Evolutionary conservation across 2,113 vertebrate genomes (phyloP).

Genomic region (Malurus alboscapulatus): DNA sequence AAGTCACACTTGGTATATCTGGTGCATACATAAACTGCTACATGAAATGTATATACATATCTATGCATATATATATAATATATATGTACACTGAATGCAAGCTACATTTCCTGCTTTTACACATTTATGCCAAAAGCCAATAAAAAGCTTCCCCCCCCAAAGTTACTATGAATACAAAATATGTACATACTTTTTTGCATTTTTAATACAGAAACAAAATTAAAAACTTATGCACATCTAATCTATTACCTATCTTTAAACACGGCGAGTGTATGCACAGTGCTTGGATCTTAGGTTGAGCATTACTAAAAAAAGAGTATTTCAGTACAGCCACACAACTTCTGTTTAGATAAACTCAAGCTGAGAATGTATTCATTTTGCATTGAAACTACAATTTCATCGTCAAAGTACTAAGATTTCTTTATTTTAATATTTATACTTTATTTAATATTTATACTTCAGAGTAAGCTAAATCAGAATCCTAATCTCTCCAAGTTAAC

Average conservation of each 20-base stretch:
- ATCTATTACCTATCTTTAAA: background rate
- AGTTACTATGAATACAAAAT: background rate
- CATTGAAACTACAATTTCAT: background rate
- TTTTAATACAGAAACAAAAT: background rate
- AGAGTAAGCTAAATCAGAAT: background rate
- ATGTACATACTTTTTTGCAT: background rate
- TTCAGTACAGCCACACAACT: background rate
- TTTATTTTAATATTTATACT: background rate
- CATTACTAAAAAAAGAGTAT: background rate
- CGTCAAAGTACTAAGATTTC: background rate
- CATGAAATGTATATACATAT: background rate
- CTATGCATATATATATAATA: background rate
- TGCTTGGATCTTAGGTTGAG: background rate
- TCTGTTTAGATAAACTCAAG: background rate
- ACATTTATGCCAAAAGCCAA: background rate
- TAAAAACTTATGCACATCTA: background rate
- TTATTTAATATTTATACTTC: too few species aligned
- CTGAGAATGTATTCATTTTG: background rate
- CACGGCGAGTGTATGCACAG: background rate
- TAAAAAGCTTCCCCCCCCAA: accelerated
- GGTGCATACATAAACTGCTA: background rate
- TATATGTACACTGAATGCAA: background rate
- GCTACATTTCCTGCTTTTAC: background rate
- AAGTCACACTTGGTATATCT: background rate
- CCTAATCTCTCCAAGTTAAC: background rate